Conservation (phyloP, 2,113 vertebrate species). For the Nibea albiflora region DNA sequence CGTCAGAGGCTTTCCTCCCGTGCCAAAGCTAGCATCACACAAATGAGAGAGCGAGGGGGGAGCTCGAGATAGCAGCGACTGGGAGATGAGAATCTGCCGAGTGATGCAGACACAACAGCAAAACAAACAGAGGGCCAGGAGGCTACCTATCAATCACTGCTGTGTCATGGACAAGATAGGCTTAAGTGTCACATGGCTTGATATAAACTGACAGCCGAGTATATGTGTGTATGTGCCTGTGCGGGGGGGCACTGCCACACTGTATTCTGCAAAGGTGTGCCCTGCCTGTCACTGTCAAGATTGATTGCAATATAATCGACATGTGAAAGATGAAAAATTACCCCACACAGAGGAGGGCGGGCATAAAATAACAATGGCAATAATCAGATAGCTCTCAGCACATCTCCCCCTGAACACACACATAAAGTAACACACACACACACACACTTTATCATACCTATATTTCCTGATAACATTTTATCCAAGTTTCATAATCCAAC, state of each 20-base stretch:
- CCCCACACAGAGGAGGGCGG: slow-evolving; percentile 11
- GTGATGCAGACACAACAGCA: slow-evolving; percentile 26
- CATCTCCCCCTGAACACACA: neutral
- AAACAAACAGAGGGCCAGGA: slow-evolving; percentile 46
- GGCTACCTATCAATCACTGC: slow-evolving; percentile 72
- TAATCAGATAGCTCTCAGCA: slow-evolving; percentile 31
- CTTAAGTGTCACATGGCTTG: slow-evolving; percentile 56
- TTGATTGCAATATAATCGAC: slow-evolving; percentile 72
- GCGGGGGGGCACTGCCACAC: neutral
- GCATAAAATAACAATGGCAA: slow-evolving; percentile 24
- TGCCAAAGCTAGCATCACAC: slow-evolving; percentile 53
- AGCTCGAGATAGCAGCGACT: neutral
- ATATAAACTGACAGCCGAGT: slow-evolving; percentile 67
- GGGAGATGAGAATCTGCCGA: slow-evolving; percentile 43
- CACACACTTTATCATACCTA: neutral
- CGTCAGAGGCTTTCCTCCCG: slow-evolving; percentile 19
- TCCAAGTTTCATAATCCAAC: neutral
- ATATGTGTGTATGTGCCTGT: slow-evolving; percentile 7
- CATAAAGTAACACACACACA: neutral
- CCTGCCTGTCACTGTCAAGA: slow-evolving; percentile 57
- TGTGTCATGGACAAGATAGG: slow-evolving; percentile 36
- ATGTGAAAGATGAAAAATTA: slow-evolving; percentile 58
- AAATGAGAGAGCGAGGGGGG: slow-evolving; percentile 23
- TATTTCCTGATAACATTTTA: neutral
- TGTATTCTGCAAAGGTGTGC: slow-evolving; percentile 46